Evolutionary conservation across 2,888 invertebrate species (phyloP), one percentile per base, ranked within the genome.

Genomic region (Aspidiotus destructor): DNA sequence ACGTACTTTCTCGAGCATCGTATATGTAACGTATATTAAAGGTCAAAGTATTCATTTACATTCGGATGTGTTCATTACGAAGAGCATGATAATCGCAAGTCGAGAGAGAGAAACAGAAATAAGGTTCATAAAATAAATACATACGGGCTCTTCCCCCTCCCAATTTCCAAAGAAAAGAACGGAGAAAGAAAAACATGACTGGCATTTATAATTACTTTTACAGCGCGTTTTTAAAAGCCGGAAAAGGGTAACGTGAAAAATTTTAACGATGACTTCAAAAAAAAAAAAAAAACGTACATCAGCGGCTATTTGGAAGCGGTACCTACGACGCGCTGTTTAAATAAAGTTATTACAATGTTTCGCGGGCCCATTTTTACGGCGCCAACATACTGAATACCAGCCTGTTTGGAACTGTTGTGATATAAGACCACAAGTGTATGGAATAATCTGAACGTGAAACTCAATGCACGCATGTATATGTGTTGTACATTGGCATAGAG

Each of bases 191-290:
- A 48, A 48, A 48, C 48, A 48, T 48, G 48, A 48, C 48, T 13
- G 48, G 48, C 48, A 48, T 48, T 48, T 48, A 48, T 48, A 48
- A 48, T 48, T 48, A 48, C 48, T 28, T 28, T 28, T 28, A 28
- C 28, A 28, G 28, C 5, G 28, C 28, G 48, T 11, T 48, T 48
- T 48, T 48, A n/a, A 48, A 48, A 48, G 48, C 48, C 48, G 48
- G 48, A 48, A 48, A 48, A 48, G 48, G 48, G n/a, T 48, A 48
- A 48, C 48, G 48, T 48, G 48, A 48, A 48, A 48, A 48, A 48
- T 48, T 48, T 48, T n/a, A 48, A 48, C 48, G 48, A 48, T n/a
- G 48, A 48, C 11, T n/a, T 48, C 1, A 48, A 48, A 48, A 48
- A 11, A n/a, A n/a, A 48, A 48, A 48, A 48, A 11, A n/a, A n/a